Percentiles rank a stretch among this genome's conserved stretches.
Conservation (phyloP, 2,888 invertebrate genomes). For the Pollenia amentaria region DNA sequence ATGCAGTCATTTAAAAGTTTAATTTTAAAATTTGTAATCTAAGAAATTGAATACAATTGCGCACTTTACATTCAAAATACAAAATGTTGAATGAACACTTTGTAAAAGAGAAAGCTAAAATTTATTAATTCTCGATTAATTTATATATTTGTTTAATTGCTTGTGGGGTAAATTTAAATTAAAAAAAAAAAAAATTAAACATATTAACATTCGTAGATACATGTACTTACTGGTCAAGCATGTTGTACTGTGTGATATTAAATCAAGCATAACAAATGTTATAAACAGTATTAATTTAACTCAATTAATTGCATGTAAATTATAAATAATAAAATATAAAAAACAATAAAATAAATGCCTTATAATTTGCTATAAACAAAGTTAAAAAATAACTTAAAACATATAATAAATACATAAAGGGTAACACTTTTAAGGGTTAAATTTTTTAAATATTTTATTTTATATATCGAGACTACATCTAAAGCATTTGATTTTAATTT, state of each 20-base stretch:
- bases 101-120: no score
- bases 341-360: conserved; percentile 66
- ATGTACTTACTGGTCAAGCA: conserved; percentile 20
- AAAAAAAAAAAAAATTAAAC: conserved; percentile 6
- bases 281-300: conserved; percentile 72
- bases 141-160: background rate
- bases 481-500: no score
- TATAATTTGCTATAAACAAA: conserved; percentile 72
- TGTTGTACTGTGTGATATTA: conserved; percentile 50
- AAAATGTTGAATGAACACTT: no score
- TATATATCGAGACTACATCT: no score
- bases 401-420: background rate
- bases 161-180: background rate
- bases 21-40: no score
- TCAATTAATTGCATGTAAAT: conserved; percentile 74
- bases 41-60: no score
- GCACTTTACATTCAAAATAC: no score
- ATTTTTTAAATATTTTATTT: background rate
- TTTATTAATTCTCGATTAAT: no score
- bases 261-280: conserved; percentile 69
- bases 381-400: conserved; percentile 57
- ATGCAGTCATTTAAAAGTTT: no score
- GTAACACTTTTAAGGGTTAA: background rate
- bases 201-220: conserved; percentile 3
- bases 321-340: conserved; percentile 62